Evolutionary conservation across 1,140 invertebrate species (phyloP).

Genomic region (Temnothorax longispinosus): DNA sequence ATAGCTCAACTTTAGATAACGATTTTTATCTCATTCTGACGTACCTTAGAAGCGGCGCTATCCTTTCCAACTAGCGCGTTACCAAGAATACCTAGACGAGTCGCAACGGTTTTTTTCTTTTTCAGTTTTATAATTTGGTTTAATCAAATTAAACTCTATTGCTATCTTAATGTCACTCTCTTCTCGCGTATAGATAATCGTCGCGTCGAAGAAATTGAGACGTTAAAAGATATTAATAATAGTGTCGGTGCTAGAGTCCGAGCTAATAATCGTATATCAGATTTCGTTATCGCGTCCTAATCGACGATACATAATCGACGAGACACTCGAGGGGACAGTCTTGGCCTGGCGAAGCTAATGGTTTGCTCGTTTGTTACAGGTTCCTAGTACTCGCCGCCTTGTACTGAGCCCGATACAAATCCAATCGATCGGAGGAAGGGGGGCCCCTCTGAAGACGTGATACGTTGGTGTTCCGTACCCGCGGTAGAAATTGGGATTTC

Average conservation of each 20-base stretch:
- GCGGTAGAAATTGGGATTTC: conserved; percentile 57
- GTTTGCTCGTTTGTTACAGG: conserved; percentile 58
- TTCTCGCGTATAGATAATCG: neutral
- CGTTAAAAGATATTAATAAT: neutral
- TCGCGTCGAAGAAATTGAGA: neutral
- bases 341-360: neutral
- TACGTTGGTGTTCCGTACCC: conserved; percentile 21
- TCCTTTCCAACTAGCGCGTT: neutral
- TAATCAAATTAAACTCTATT: neutral
- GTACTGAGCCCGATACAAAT: conserved; percentile 24
- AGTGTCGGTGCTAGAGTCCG: neutral
- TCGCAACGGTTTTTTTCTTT: neutral
- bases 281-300: conserved; percentile 1
- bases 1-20: neutral
- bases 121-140: neutral
- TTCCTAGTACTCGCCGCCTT: conserved; percentile 43
- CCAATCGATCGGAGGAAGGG: conserved; percentile 4
- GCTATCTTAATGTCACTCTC: neutral
- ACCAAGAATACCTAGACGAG: neutral
- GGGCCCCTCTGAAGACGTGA: conserved; percentile 13
- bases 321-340: neutral
- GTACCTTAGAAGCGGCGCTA: neutral
- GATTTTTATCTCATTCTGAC: neutral
- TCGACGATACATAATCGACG: neutral
- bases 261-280: neutral